These are phyloP conservation scores for Synanthedon andrenaeformis DNA, from an alignment of 2,888 invertebrate species.

Conservation along the genomic window DNA sequence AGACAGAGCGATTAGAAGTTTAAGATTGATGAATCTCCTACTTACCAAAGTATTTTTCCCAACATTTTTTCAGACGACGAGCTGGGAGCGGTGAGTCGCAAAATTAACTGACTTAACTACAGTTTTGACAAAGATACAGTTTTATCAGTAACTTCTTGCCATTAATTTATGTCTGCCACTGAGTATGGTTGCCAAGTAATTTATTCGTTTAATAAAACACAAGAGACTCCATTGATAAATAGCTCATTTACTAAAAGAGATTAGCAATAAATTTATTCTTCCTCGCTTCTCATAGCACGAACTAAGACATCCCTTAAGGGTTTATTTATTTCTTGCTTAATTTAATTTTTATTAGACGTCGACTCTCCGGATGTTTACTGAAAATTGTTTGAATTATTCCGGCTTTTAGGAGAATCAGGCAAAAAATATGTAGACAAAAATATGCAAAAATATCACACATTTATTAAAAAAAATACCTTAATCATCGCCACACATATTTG, in stretches of 20 bases:
- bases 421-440: too few species aligned
- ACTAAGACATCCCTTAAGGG: too few species aligned
- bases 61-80: conserved; percentile 13
- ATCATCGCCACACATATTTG: too few species aligned
- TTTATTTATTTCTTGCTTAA: too few species aligned
- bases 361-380: too few species aligned
- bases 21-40: conserved; percentile 47
- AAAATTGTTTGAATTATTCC: too few species aligned
- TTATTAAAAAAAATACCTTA: too few species aligned
- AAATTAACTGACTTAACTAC: conserved; percentile 27
- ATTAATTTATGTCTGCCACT: not conserved
- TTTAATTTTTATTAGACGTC: too few species aligned
- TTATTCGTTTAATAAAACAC: not conserved
- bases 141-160: conserved; percentile 6
- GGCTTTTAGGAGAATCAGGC: too few species aligned
- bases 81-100: conserved; percentile 13
- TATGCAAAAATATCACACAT: too few species aligned
- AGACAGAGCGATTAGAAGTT: conserved; percentile 46
- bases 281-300: not conserved
- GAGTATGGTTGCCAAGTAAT: not conserved
- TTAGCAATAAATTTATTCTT: not conserved
- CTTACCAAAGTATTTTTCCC: conserved; percentile 27
- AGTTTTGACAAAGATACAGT: conserved; percentile 16
- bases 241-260: not conserved
- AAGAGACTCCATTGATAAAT: not conserved